Percentiles rank a stretch among this genome's conserved stretches.
Evolutionary conservation across 2,888 invertebrate species (phyloP).

Genomic region (Lypha dubia): DNA sequence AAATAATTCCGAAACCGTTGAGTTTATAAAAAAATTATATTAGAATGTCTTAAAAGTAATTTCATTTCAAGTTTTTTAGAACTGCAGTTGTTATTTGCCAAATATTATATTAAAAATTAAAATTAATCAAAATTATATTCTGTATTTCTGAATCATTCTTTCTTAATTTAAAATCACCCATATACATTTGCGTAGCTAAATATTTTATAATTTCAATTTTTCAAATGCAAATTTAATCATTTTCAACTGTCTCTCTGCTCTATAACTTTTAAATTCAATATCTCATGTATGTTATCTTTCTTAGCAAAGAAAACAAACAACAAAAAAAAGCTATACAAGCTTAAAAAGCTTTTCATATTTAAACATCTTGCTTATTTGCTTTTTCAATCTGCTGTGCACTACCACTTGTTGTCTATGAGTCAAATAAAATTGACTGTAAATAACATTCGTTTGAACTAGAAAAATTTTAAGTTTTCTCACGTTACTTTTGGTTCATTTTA

Average conservation of each 20-base stretch:
- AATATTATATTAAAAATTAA: no score
- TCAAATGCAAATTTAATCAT: background rate
- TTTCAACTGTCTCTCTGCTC: background rate
- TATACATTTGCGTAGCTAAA: background rate
- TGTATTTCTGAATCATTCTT: no score
- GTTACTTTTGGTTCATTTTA: constrained; percentile 22
- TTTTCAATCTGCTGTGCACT: constrained; percentile 3
- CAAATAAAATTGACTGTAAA: constrained; percentile 34
- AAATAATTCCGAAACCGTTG: no score
- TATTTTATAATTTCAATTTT: background rate
- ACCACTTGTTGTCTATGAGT: constrained; percentile 53
- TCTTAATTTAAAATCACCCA: no score
- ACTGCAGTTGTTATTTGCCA: no score
- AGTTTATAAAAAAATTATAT: no score
- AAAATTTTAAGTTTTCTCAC: constrained; percentile 48
- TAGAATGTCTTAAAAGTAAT: no score
- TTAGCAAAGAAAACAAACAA: background rate
- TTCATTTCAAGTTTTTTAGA: no score
- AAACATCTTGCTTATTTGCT: constrained; percentile 1
- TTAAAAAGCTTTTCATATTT: background rate
- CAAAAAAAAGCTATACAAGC: no score
- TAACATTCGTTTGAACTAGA: constrained; percentile 37
- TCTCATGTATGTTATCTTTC: background rate
- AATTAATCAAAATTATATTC: no score
- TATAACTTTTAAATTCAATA: background rate